phyloP scores from a whole-genome alignment of 2,797 vertebrate genomes.

The Manis javanica region DNA sequence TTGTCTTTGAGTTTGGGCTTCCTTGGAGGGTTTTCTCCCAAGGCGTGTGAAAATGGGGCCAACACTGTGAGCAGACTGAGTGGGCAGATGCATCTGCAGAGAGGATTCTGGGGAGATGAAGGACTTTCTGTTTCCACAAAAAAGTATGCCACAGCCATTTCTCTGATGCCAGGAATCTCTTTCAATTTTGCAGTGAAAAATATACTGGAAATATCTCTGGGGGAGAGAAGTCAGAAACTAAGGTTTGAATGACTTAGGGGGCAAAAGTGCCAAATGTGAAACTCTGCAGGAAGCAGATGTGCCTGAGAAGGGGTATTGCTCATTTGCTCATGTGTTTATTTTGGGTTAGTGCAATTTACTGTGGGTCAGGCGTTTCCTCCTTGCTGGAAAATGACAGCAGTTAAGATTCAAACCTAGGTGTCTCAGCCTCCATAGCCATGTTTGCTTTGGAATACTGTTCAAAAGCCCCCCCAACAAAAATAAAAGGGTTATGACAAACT shows the following conservation, averaged over 20 bases:
- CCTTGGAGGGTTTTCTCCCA: background rate
- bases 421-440: background rate
- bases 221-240: slow-evolving; percentile 6
- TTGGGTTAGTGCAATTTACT: background rate
- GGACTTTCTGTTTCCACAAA: slow-evolving; percentile 12
- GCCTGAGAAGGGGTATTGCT: background rate
- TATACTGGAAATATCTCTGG: slow-evolving; percentile 38
- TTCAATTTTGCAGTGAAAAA: slow-evolving; percentile 22
- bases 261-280: background rate
- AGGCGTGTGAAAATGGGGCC: background rate
- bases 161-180: background rate
- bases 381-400: background rate
- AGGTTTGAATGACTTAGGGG: background rate
- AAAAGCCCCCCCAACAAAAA: background rate
- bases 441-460: background rate
- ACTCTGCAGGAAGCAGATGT: background rate
- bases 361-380: background rate
- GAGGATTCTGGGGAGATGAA: background rate
- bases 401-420: background rate
- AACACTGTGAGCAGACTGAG: background rate
- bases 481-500: background rate
- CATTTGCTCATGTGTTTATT: background rate
- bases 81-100: background rate
- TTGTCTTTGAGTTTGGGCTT: slow-evolving; percentile 21
- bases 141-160: background rate